Conservation (phyloP, 2,888 invertebrate genomes). For the Epiblema foenella region DNA sequence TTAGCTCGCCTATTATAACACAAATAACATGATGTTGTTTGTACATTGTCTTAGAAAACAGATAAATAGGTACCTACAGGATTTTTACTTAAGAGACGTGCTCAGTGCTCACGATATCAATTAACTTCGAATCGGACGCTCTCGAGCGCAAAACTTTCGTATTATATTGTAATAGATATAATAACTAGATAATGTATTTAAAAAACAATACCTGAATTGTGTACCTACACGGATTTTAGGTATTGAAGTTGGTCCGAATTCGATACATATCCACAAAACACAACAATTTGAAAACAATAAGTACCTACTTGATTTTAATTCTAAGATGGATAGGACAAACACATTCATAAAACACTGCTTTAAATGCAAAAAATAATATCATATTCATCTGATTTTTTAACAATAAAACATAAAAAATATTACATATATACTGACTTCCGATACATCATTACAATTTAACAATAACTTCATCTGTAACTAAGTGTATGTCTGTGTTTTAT, state of each 20-base stretch:
- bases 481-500: too few species aligned
- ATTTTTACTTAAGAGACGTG: conserved; percentile 38
- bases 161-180: neutral
- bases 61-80: conserved; percentile 7
- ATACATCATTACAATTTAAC: too few species aligned
- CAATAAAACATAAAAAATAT: neutral
- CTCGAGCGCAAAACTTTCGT: conserved; percentile 4
- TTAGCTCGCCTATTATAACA: neutral
- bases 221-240: neutral
- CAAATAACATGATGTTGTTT: conserved; percentile 2
- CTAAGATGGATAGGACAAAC: too few species aligned
- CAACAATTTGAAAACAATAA: too few species aligned
- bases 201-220: conserved; percentile 7
- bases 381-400: neutral
- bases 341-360: neutral
- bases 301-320: too few species aligned
- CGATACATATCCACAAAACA: neutral
- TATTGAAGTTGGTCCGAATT: neutral
- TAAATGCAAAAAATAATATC: neutral
- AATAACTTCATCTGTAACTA: too few species aligned
- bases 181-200: neutral
- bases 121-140: conserved; percentile 34
- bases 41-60: conserved; percentile 9
- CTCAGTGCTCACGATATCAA: conserved; percentile 40
- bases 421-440: too few species aligned